Conservation (phyloP, 2,797 vertebrate genomes). For the Synaphobranchus kaupii region DNA sequence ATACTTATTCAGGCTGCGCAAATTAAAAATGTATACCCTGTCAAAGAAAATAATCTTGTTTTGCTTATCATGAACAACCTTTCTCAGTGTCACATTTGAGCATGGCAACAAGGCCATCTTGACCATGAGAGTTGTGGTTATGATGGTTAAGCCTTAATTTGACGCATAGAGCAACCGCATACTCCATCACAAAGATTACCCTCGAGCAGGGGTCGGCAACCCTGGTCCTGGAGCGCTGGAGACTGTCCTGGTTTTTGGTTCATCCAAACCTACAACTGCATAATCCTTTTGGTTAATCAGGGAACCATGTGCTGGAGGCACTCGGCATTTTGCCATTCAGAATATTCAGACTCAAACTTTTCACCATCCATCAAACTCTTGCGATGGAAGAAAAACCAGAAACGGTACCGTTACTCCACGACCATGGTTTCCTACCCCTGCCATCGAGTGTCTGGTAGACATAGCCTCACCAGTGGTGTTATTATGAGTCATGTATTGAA, state of each 20-base stretch:
- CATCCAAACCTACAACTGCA: no score
- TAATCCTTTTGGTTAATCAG: no score
- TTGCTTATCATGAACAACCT: neutral
- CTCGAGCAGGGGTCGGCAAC: neutral
- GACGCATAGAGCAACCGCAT: neutral
- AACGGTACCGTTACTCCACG: no score
- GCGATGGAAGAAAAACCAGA: no score
- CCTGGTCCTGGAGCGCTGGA: no score
- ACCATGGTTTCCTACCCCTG: no score
- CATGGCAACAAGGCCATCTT: slow-evolving; percentile 13
- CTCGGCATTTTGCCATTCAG: no score
- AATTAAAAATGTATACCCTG: neutral
- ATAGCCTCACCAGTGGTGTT: neutral
- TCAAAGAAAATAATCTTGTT: neutral
- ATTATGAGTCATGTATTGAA: neutral
- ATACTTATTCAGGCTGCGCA: neutral
- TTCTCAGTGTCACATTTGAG: slow-evolving; percentile 21
- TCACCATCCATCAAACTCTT: no score
- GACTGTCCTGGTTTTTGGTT: no score
- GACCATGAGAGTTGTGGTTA: neutral
- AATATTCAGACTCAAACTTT: no score
- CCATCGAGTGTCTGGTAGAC: neutral
- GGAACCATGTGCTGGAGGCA: no score
- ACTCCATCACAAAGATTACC: neutral
- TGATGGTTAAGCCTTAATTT: neutral